These are phyloP conservation scores for Pygathrix nemaeus DNA, from an alignment of 2,113 vertebrate species.

Conservation along the genomic window DNA sequence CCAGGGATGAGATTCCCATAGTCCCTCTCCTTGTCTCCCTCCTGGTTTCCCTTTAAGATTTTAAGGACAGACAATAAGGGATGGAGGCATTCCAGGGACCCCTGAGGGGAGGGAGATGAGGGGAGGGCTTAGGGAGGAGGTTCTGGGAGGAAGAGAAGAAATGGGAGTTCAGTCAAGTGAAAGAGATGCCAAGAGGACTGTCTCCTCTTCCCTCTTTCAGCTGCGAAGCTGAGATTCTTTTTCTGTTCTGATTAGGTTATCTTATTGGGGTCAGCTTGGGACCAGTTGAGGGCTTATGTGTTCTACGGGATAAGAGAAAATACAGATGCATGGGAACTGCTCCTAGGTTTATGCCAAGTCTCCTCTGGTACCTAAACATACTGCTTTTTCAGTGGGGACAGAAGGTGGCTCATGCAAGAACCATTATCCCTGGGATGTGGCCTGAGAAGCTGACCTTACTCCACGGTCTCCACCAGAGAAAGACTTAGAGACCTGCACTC, in stretches of 20 bases:
- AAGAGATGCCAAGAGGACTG: not conserved
- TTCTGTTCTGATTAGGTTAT: not conserved
- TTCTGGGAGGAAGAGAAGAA: not conserved
- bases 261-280: not conserved
- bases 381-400: not conserved
- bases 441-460: not conserved
- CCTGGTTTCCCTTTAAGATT: slow-evolving; percentile 71
- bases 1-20: slow-evolving; percentile 72
- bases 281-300: not conserved
- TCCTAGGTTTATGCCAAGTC: not conserved
- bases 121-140: not conserved
- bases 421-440: not conserved
- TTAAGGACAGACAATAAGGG: slow-evolving; percentile 65
- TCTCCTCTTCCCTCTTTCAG: not conserved
- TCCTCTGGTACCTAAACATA: not conserved
- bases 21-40: not conserved
- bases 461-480: not conserved
- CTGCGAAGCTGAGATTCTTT: not conserved
- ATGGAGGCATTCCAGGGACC: not conserved
- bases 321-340: rapidly evolving
- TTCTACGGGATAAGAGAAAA: not conserved
- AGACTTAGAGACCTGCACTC: rapidly evolving
- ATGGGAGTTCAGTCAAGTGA: not conserved
- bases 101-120: not conserved
- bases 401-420: not conserved